Evolutionary conservation across 53 echinoderm and acorn worm genomes (phyloP), one percentile per base, ranked within the genome.

Genomic region (Temnopleurus reevesii): DNA sequence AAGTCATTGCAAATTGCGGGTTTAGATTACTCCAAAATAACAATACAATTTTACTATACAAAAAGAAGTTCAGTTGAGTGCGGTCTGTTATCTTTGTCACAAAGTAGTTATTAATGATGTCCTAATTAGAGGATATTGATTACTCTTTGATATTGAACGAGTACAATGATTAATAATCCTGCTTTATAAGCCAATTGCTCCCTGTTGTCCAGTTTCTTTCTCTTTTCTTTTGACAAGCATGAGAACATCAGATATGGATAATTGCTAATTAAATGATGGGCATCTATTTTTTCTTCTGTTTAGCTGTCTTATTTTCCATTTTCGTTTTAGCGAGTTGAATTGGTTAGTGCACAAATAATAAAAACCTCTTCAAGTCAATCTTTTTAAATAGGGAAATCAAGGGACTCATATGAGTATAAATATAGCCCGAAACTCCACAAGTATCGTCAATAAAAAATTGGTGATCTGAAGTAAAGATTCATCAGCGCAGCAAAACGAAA

Each of bases 11-110:
- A 71, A 71, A 38, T 2, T 38, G 4, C 3, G 71, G 71, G 41
- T 71, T 71, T n/a, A 71, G 38, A 71, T 71, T 71, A 71, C 36
- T 71, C 71, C 71, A 71, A 71, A 12, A 71, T 71, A 71, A 38
- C 8, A 71, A 41, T 38, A 36, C 21, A 1, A 19, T 4, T 41
- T 23, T 71, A 71, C 19, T n/a, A 41, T 23, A 6, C 7, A 71
- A 31, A 71, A 8, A 41, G 21, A 71, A 21, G 23, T 35, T 19
- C 19, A 36, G 41, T 23, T 12, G 23, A n/a, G 35, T 17, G 15
- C 23, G 43, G 71, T 71, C 38, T 43, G 4, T 41, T 4, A 5
- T 71, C 2, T 18, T 33, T 30, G 29, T 63, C 5, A 63, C 12
- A 4, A 7, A 63, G 41, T 21, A 64, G 71, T 15, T 8, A 19